Conservation (phyloP, 2,888 invertebrate species). For the Cordilura impudica region DNA sequence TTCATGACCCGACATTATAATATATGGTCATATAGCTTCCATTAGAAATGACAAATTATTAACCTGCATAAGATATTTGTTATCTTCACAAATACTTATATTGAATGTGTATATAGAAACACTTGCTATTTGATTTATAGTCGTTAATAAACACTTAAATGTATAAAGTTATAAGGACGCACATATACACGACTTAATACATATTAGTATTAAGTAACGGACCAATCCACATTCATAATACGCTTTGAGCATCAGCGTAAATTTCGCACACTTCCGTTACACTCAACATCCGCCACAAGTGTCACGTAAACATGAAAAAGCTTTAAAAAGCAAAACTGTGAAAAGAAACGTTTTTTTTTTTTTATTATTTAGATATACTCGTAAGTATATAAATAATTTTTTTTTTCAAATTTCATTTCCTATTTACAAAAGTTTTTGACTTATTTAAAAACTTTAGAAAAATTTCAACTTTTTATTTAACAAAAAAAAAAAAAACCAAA, state of each 20-base stretch:
- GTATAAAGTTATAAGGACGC: not conserved
- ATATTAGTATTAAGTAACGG: not conserved
- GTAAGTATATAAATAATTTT: too few species aligned
- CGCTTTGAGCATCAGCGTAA: slow-evolving; percentile 17
- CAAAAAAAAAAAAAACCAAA: not conserved
- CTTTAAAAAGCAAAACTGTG: slow-evolving; percentile 30
- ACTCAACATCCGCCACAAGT: slow-evolving; percentile 47
- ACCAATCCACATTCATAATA: not conserved
- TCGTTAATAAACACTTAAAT: not conserved
- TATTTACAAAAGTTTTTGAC: slow-evolving; percentile 33
- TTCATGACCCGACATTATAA: not conserved
- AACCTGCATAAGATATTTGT: not conserved
- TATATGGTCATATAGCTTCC: not conserved
- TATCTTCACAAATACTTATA: not conserved
- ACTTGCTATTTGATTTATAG: not conserved
- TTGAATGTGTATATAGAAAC: too few species aligned
- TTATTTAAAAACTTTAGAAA: slow-evolving; percentile 41
- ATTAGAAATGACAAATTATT: not conserved
- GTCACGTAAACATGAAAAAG: slow-evolving; percentile 35
- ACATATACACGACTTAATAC: not conserved
- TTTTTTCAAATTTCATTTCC: slow-evolving; percentile 10
- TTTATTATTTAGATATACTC: too few species aligned
- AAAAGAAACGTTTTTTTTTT: slow-evolving; percentile 1
- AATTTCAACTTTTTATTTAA: not conserved
- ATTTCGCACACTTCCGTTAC: slow-evolving; percentile 47